Base-by-base conservation (phyloP, 1,140 invertebrate species). In the Brachionus manjavacas region DNA sequence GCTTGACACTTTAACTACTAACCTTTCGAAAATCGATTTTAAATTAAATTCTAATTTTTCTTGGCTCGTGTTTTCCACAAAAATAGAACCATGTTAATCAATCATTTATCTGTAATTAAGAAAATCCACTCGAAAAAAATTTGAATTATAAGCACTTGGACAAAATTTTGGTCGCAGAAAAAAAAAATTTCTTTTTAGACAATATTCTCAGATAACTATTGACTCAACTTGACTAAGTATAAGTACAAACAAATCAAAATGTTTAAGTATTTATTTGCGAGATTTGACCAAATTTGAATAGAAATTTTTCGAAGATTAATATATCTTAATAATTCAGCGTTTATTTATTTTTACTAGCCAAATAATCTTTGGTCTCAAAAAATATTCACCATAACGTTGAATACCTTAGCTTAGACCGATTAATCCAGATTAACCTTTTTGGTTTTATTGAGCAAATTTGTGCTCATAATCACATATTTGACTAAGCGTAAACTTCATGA, bases 261-360 rank as follows among this genome's bases (percentile, higher is more conserved):
- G 68, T 72, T 72, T 41, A 72, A 72, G 68, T 72, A 72, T 72
- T 72, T 72, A 72, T 72, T 72, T 72, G 52, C 20, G 20, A 68
- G 25, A 72, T 41, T 72, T 72, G 68, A 72, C 31, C n/a, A 72
- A 41, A 41, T 41, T 35, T 16, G 31, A 72, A 41, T 41, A 72
- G 7, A 41, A 39, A 46, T 72, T 72, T 41, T 41, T 41, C 35
- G 8, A 72, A 72, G 68, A 72, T 72, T 72, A 64, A 39, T 68
- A 72, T 20, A 41, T 72, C 68, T 39, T 41, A 39, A 72, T 39
- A n/a, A 39, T 41, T 41, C 39, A 39, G 35, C 39, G 31, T 39
- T 72, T 72, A n/a, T 41, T 72, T 72, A 72, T 72, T 72, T 72
- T 72, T 43, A 72, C 23, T 72, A 72, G 68, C 35, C 68, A 72